Evolutionary conservation across 2,113 vertebrate genomes (phyloP).

Genomic region (Speoplatyrhinus poulsoni): DNA sequence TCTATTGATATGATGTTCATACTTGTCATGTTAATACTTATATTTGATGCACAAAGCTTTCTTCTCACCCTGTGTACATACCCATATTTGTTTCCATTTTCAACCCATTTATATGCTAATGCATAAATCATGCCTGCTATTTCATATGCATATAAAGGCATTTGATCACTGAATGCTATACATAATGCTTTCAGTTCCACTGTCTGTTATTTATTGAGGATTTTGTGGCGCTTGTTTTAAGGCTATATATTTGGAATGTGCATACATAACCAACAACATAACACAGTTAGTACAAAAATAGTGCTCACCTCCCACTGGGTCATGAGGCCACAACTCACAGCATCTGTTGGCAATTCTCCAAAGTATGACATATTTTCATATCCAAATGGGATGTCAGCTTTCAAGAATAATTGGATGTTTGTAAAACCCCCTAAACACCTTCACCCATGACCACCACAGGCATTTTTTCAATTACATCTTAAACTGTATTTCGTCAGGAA

Average conservation of each 20-base stretch:
- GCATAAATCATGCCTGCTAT: constrained; percentile 34
- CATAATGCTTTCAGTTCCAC: constrained; percentile 31
- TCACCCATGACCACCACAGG: no score
- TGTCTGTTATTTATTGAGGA: constrained; percentile 48
- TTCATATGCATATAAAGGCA: constrained; percentile 61
- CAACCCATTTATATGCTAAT: constrained; percentile 53
- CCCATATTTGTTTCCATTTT: constrained; percentile 45
- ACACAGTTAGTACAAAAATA: constrained; percentile 28
- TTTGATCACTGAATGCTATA: constrained; percentile 38
- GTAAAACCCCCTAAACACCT: no score
- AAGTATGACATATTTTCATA: constrained; percentile 23
- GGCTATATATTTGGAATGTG: constrained; percentile 41
- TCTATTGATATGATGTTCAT: constrained; percentile 11
- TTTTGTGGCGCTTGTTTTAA: constrained; percentile 39
- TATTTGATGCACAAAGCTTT: constrained; percentile 25
- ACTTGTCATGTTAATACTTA: constrained; percentile 1
- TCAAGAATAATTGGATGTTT: not conserved
- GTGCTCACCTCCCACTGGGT: constrained; percentile 47
- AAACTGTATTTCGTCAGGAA: no score
- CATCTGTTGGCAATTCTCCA: constrained; percentile 34
- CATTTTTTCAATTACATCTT: no score
- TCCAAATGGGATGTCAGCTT: constrained; percentile 7
- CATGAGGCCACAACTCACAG: constrained; percentile 48
- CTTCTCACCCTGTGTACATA: constrained; percentile 28
- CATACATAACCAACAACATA: constrained; percentile 43